Evolutionary conservation across 2,888 invertebrate genomes (phyloP).

Genomic region (Caenorhabditis zanzibari): DNA sequence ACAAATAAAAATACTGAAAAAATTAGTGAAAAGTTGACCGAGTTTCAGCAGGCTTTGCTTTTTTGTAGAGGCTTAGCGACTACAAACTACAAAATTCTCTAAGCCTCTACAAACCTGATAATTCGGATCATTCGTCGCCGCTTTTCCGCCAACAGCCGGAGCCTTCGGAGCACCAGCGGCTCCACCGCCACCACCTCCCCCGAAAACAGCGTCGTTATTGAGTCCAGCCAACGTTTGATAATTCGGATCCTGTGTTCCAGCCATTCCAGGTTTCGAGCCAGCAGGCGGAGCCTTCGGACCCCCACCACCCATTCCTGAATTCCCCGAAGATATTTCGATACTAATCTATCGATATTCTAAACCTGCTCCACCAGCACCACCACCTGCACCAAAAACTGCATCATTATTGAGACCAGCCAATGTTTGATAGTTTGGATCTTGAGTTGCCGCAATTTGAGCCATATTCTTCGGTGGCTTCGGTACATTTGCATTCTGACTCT

Average conservation of each 20-base stretch:
- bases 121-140: slow-evolving; percentile 37
- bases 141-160: slow-evolving; percentile 37
- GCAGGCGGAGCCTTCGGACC: slow-evolving; percentile 28
- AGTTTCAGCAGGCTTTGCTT: too few species aligned
- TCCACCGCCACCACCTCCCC: slow-evolving; percentile 22
- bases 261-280: slow-evolving; percentile 42
- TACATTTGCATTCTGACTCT: background rate
- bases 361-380: slow-evolving; percentile 1
- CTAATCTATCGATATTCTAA: too few species aligned
- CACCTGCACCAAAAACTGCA: slow-evolving; percentile 34
- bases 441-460: slow-evolving; percentile 33
- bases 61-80: background rate
- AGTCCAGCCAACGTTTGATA: slow-evolving; percentile 45
- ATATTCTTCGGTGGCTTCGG: slow-evolving; percentile 48
- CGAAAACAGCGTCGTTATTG: slow-evolving; percentile 33
- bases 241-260: slow-evolving; percentile 41
- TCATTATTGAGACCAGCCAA: slow-evolving; percentile 45
- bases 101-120: slow-evolving; percentile 27
- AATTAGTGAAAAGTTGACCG: too few species aligned
- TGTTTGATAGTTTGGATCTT: slow-evolving; percentile 50
- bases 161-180: slow-evolving; percentile 18
- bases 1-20: too few species aligned
- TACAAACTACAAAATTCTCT: background rate
- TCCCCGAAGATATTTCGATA: background rate
- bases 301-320: slow-evolving; percentile 6